Evolutionary conservation across 2,797 vertebrate genomes (phyloP), one percentile per base, ranked within the genome.

Genomic region (Melopsittacus undulatus): DNA sequence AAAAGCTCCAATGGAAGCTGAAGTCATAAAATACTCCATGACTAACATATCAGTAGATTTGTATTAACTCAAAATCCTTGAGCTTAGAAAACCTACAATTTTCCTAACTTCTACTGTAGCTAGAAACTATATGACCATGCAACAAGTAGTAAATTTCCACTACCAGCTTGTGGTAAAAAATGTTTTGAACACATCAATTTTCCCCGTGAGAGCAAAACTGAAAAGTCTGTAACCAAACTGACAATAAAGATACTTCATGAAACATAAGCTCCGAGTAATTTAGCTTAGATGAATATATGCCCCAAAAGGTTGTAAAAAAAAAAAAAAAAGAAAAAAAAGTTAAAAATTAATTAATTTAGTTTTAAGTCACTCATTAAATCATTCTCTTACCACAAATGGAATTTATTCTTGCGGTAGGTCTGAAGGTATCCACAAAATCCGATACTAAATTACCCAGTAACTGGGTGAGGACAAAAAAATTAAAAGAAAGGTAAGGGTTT

Each of bases 341-440:
- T 67, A 4, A 62, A 76, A 90, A 74, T 42, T 59, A 62, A 78
- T 21, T 4, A 7, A 49, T 59, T 77, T 29, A 84, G 64, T 91
- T 80, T 74, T 1, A 94, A 80, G n/a, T 54, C 7, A 94, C 67
- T 87, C 23, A 77, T 68, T 14, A 83, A 76, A n/a, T 57, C 23
- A n/a, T 83, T 88, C 36, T 91, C 98, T 98, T 98, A 99, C 99
- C 99, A 96, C 99, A 99, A 78, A 99, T 99, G 13, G 99, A 99
- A 98, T 99, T 99, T 97, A 99, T 99, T 98, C 99, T 99, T 94
- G 99, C 99, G 36, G 99, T 99, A 61, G 99, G 99, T 97, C 99
- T 98, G 97, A 99, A 99, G 92, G 99, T 99, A 94, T 99, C 99
- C 94, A 99, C 99, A 98, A 99, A 99, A 96, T 99, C 99, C 29